Conservation (phyloP, 1,140 invertebrate species). For the Drosophila truncata region DNA sequence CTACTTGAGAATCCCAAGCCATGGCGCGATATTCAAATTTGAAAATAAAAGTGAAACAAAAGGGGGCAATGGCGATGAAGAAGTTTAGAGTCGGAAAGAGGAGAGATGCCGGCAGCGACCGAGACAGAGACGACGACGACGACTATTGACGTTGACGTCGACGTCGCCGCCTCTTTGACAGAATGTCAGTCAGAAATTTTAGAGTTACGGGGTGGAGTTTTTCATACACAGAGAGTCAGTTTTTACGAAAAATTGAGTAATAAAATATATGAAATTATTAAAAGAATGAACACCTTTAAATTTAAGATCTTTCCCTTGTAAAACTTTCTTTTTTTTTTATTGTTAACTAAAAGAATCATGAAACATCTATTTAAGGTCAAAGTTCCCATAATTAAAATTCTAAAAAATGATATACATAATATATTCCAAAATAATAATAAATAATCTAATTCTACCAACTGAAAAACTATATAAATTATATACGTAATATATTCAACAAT, state of each 20-base stretch:
- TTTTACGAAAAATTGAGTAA: slow-evolving; percentile 26
- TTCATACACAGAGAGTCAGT: slow-evolving; percentile 12
- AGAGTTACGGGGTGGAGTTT: slow-evolving; percentile 5
- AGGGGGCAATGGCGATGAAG: neutral
- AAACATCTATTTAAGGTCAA: too few species aligned
- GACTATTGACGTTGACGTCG: slow-evolving; percentile 60
- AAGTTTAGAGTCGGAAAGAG: neutral
- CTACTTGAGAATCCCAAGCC: slow-evolving; percentile 73
- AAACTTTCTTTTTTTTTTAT: too few species aligned
- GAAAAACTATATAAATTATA: too few species aligned
- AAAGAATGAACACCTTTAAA: too few species aligned
- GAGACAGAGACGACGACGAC: slow-evolving; percentile 20
- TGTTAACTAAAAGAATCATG: too few species aligned
- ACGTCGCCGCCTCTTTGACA: slow-evolving; percentile 75
- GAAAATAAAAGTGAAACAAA: slow-evolving; percentile 76
- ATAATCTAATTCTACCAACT: too few species aligned
- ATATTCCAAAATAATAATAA: neutral
- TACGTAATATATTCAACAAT: neutral
- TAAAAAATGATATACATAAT: neutral
- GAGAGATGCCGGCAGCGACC: neutral
- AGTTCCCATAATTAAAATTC: too few species aligned
- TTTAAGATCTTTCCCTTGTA: too few species aligned
- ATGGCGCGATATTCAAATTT: slow-evolving; percentile 73
- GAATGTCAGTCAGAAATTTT: slow-evolving; percentile 70
- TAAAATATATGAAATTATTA: neutral